Evolutionary conservation across 2,797 vertebrate species (phyloP).

Genomic region (Pipistrellus kuhlii): DNA sequence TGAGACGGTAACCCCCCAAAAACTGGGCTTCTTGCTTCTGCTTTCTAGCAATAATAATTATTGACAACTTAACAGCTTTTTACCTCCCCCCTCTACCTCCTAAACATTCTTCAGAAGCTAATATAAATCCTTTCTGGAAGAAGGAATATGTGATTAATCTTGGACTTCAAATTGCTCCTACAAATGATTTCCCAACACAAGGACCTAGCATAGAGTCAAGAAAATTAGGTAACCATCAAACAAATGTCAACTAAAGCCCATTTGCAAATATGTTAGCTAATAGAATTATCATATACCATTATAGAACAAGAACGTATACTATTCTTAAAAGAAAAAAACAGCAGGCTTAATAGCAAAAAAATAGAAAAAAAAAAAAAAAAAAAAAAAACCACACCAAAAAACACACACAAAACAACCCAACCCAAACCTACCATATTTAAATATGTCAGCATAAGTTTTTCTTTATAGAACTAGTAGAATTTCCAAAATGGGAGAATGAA

Average conservation of each 20-base stretch:
- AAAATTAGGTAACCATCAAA: not conserved
- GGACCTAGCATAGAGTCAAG: not conserved
- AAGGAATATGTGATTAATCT: not conserved
- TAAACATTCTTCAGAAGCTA: not conserved
- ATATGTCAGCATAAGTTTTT: not conserved
- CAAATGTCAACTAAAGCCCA: not conserved
- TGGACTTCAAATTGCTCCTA: not conserved
- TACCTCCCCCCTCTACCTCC: not conserved
- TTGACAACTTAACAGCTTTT: not conserved
- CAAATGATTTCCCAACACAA: not conserved
- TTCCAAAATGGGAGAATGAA: conserved; percentile 36
- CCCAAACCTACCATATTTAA: not conserved
- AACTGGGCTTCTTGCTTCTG: not conserved
- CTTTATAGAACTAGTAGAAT: not conserved
- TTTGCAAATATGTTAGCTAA: not conserved
- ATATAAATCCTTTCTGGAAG: not conserved
- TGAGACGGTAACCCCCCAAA: not conserved
- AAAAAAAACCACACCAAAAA: no score
- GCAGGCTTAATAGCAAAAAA: not conserved
- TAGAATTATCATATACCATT: not conserved
- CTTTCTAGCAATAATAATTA: conserved; percentile 17
- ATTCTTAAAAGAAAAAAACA: not conserved
- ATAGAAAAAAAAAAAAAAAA: not conserved
- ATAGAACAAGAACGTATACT: not conserved
- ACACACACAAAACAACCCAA: no score